Conservation (phyloP, 2,797 vertebrate genomes). For the Atherinosoma microstoma region DNA sequence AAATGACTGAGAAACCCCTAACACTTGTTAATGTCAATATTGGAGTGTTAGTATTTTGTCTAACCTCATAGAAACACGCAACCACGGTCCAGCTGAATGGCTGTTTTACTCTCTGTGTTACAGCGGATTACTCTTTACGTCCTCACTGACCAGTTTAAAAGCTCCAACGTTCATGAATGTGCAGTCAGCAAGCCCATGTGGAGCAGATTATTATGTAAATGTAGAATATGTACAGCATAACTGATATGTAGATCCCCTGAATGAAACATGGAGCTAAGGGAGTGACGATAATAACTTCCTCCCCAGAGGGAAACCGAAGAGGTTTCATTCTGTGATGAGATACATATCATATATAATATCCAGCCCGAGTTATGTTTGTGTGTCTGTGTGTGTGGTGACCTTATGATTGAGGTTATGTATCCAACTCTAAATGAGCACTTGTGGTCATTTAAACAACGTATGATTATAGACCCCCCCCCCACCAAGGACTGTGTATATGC, state of each 20-base stretch:
- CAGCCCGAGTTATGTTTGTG: not conserved
- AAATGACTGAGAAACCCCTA: not conserved
- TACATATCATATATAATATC: not conserved
- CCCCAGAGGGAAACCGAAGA: not conserved
- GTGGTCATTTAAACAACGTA: slow-evolving; percentile 16
- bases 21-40: not conserved
- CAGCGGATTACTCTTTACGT: not conserved
- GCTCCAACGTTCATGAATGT: not conserved
- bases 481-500: not conserved
- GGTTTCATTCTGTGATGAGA: not conserved
- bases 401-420: slow-evolving; percentile 20
- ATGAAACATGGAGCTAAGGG: not conserved
- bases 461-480: slow-evolving; percentile 27
- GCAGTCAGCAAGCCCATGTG: not conserved
- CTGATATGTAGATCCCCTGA: not conserved
- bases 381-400: not conserved
- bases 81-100: not conserved
- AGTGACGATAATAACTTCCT: not conserved
- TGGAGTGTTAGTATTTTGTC: not conserved
- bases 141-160: not conserved
- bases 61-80: not conserved
- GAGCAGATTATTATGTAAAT: not conserved
- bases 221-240: not conserved
- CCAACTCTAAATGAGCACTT: slow-evolving; percentile 31
- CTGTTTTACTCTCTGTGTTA: not conserved